Evolutionary conservation across 2,888 invertebrate genomes (phyloP).

Genomic region (Ochropleura leucogaster): DNA sequence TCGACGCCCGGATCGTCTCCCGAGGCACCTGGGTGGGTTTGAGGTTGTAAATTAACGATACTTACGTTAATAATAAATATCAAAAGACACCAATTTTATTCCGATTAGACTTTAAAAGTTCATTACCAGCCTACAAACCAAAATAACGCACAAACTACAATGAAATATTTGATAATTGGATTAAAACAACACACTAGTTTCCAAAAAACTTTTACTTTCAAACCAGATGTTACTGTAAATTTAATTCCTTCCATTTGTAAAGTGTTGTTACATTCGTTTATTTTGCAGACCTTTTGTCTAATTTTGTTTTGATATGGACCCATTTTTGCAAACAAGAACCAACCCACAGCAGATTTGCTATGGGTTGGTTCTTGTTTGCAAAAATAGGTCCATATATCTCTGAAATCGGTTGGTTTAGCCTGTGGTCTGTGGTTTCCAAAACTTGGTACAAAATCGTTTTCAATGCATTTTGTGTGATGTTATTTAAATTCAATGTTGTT

Average conservation of each 20-base stretch:
- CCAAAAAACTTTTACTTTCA: conserved; percentile 50
- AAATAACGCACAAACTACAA: conserved; percentile 48
- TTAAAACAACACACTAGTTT: conserved; percentile 40
- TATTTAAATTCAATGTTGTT: conserved; percentile 25
- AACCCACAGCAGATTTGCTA: too few species aligned
- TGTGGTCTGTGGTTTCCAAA: conserved; percentile 38
- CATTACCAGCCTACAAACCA: conserved; percentile 6
- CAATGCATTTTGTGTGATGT: conserved; percentile 24
- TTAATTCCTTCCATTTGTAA: conserved; percentile 57
- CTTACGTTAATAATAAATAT: too few species aligned
- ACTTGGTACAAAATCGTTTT: conserved; percentile 24
- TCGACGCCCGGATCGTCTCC: too few species aligned
- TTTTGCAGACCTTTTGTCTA: conserved; percentile 29
- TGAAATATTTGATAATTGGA: conserved; percentile 54
- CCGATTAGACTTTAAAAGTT: conserved; percentile 21
- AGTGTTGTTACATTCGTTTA: conserved; percentile 41
- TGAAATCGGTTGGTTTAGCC: conserved; percentile 25
- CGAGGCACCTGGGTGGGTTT: too few species aligned
- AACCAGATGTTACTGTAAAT: conserved; percentile 54
- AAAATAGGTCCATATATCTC: too few species aligned
- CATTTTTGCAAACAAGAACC: too few species aligned
- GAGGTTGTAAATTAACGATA: too few species aligned
- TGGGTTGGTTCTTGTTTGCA: too few species aligned
- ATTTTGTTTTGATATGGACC: conserved; percentile 53
- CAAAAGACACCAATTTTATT: background rate